These are phyloP conservation scores for Aleadryas rufinucha DNA, from an alignment of 2,113 vertebrate genomes.

Conservation along the genomic window DNA sequence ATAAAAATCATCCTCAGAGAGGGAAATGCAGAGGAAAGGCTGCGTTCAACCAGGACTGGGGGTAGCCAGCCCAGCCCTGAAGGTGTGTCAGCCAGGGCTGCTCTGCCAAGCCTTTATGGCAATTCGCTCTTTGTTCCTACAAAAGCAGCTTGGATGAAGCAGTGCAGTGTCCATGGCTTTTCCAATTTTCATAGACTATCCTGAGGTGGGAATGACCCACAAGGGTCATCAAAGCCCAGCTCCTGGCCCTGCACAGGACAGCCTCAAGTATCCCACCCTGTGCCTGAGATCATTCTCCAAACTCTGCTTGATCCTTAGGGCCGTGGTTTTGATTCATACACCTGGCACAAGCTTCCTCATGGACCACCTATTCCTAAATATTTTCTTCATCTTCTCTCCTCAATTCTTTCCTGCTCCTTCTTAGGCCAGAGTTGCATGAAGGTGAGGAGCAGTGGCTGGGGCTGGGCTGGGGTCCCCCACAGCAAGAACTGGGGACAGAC, in stretches of 20 bases:
- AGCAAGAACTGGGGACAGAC: neutral
- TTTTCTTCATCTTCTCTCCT: neutral
- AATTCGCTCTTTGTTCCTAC: too few relatives aligned
- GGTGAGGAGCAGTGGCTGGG: neutral
- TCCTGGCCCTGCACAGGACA: neutral
- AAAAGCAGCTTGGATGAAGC: neutral
- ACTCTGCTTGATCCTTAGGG: fast-evolving
- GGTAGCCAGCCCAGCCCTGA: neutral
- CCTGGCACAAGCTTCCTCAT: neutral
- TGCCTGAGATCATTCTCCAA: neutral
- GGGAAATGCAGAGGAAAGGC: neutral
- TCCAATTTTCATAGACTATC: too few relatives aligned
- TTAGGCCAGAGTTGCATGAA: neutral
- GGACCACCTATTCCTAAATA: neutral
- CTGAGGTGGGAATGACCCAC: neutral
- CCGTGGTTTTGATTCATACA: neutral
- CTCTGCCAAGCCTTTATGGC: neutral
- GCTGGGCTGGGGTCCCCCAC: neutral
- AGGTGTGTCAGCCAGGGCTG: neutral
- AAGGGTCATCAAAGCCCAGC: neutral
- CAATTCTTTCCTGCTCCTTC: neutral
- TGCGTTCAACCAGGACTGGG: neutral
- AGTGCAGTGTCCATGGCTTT: fast-evolving
- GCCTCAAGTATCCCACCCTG: neutral
- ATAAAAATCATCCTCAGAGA: neutral